These are phyloP conservation scores for Coreius guichenoti DNA, from an alignment of 2,797 vertebrate genomes.

Conservation along the genomic window DNA sequence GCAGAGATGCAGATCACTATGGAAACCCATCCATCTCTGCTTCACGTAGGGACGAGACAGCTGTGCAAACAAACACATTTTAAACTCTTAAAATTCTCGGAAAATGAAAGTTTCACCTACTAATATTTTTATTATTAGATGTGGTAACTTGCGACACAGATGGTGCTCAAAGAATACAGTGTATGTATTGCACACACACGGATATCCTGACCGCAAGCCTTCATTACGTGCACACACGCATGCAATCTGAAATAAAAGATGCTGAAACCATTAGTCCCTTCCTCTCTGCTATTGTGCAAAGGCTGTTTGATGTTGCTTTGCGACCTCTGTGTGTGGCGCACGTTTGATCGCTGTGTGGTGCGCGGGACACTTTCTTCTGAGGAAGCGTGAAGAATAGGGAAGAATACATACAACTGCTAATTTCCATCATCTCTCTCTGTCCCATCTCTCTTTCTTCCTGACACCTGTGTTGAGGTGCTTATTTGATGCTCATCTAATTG, in stretches of 20 bases:
- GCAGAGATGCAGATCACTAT: conserved; percentile 55
- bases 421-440: conserved; percentile 33
- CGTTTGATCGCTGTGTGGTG: conserved; percentile 46
- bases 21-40: conserved; percentile 52
- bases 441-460: conserved; percentile 14
- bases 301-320: conserved; percentile 54
- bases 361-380: conserved; percentile 38
- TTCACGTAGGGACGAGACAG: conserved; percentile 29
- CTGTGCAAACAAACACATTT: conserved; percentile 47
- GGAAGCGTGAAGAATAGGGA: conserved; percentile 42
- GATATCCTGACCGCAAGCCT: conserved; percentile 14
- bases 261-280: conserved; percentile 36
- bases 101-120: conserved; percentile 38
- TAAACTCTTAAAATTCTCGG: conserved; percentile 15
- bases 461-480: conserved; percentile 19
- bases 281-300: conserved; percentile 48
- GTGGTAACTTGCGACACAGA: background rate
- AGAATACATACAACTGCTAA: conserved; percentile 40
- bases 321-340: conserved; percentile 38
- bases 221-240: conserved; percentile 10
- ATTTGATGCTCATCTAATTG: conserved; percentile 53
- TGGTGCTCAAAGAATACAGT: conserved; percentile 2
- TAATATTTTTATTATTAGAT: conserved; percentile 29
- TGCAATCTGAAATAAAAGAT: conserved; percentile 47
- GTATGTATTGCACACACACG: background rate